Conservation (phyloP, 2,797 vertebrate genomes). For the Falco peregrinus region DNA sequence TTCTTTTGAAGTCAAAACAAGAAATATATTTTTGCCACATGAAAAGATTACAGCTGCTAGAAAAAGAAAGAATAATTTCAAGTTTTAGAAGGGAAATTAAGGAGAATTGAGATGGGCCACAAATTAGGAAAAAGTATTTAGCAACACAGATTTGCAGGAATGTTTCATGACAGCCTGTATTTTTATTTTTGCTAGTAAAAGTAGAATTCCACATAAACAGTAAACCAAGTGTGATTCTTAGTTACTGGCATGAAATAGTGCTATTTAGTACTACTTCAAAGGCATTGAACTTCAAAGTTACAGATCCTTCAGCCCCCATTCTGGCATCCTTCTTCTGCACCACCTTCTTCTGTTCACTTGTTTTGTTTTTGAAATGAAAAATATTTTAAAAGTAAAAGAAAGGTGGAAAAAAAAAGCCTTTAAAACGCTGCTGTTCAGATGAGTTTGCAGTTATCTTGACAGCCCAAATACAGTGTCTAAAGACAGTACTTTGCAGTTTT, state of each 20-base stretch:
- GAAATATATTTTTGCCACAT: not conserved
- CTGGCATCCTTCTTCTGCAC: not conserved
- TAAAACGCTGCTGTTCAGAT: not conserved
- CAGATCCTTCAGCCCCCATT: not conserved
- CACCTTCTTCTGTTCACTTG: not conserved
- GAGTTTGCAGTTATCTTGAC: not conserved
- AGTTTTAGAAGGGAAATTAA: not conserved
- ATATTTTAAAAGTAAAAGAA: not conserved
- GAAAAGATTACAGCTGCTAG: not conserved
- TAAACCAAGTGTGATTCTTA: not conserved
- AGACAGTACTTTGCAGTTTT: not conserved
- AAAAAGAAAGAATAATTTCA: not conserved
- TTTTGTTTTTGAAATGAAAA: not conserved
- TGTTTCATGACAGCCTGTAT: not conserved
- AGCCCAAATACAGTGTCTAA: not conserved
- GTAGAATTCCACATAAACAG: not conserved
- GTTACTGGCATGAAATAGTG: not conserved
- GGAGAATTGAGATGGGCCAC: not conserved
- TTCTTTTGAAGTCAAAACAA: not conserved
- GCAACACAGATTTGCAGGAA: not conserved
- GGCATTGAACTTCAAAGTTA: not conserved
- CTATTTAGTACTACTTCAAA: constrained; percentile 26
- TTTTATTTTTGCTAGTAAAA: not conserved
- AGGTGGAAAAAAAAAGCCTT: not conserved
- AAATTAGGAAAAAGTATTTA: not conserved